These are phyloP conservation scores for Micropoecilia bifurca DNA, from an alignment of 2,797 vertebrate species.

Conservation along the genomic window DNA sequence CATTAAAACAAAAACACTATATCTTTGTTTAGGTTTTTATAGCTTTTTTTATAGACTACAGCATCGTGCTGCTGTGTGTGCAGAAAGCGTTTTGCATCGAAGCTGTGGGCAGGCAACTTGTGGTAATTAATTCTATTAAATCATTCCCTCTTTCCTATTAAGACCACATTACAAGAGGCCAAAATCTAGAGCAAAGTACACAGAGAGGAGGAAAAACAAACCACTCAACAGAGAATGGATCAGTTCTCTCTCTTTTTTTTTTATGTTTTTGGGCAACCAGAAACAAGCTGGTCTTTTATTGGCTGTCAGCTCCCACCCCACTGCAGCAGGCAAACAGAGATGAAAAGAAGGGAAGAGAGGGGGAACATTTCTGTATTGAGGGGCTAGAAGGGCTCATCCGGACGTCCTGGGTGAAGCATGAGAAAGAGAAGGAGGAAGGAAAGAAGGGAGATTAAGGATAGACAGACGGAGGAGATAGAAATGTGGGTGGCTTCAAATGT, in stretches of 20 bases:
- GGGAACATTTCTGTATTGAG: conserved; percentile 66
- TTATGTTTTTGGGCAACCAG: conserved; percentile 45
- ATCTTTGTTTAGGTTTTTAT: conserved; percentile 65
- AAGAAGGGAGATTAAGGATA: conserved; percentile 26
- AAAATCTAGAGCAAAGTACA: conserved; percentile 75
- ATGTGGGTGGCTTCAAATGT: conserved; percentile 44
- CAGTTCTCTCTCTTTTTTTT: conserved; percentile 44
- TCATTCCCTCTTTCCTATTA: conserved; percentile 71
- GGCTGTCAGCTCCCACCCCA: conserved; percentile 66
- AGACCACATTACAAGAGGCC: conserved; percentile 74
- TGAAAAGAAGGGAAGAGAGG: conserved; percentile 68
- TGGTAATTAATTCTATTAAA: conserved; percentile 80
- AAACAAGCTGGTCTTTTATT: conserved; percentile 74
- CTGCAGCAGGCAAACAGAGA: conserved; percentile 69
- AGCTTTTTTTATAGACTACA: conserved; percentile 66
- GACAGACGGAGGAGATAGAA: conserved; percentile 27
- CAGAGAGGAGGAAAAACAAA: conserved; percentile 77
- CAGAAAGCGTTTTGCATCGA: conserved; percentile 60
- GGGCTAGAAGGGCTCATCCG: conserved; percentile 67
- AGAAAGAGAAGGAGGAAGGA: conserved; percentile 52
- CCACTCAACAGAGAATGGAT: conserved; percentile 72
- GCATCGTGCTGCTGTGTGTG: conserved; percentile 60
- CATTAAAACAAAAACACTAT: conserved; percentile 64
- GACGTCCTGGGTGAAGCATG: conserved; percentile 71
- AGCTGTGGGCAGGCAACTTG: conserved; percentile 47